Percentiles rank a stretch among this genome's conserved stretches.
phyloP scores from a whole-genome alignment of 2,113 vertebrate species.

The Lepus europaeus region DNA sequence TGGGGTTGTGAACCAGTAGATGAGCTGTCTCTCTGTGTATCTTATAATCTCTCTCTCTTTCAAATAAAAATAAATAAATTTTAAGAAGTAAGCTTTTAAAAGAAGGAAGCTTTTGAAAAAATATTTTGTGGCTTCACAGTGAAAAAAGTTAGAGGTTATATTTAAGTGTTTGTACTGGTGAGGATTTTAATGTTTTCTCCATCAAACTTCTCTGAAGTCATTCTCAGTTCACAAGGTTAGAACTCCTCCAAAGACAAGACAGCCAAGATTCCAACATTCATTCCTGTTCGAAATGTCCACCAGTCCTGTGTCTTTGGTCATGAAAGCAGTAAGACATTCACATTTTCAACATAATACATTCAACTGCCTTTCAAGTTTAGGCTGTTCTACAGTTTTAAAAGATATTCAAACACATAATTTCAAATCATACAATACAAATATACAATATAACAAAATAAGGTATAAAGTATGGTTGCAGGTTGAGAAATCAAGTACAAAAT shows the following conservation, averaged over 20 bases:
- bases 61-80: no score
- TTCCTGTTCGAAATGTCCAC: background rate
- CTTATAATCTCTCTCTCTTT: no score
- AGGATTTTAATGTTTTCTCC: constrained; percentile 19
- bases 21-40: no score
- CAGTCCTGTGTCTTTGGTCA: constrained; percentile 67
- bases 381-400: constrained; percentile 24
- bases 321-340: constrained; percentile 55
- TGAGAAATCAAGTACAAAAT: constrained; percentile 43
- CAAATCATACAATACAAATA: constrained; percentile 24
- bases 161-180: background rate
- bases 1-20: no score
- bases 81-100: constrained; percentile 16
- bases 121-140: constrained; percentile 27
- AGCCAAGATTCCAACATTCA: background rate
- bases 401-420: constrained; percentile 8
- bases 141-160: background rate
- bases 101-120: constrained; percentile 24
- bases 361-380: constrained; percentile 67
- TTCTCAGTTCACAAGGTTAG: background rate
- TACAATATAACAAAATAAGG: constrained; percentile 54
- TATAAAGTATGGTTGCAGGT: constrained; percentile 40
- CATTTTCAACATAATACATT: constrained; percentile 51
- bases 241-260: background rate
- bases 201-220: background rate